Evolutionary conservation across 2,113 vertebrate genomes (phyloP), one percentile per base, ranked within the genome.

Genomic region (Rhinoderma darwinii): DNA sequence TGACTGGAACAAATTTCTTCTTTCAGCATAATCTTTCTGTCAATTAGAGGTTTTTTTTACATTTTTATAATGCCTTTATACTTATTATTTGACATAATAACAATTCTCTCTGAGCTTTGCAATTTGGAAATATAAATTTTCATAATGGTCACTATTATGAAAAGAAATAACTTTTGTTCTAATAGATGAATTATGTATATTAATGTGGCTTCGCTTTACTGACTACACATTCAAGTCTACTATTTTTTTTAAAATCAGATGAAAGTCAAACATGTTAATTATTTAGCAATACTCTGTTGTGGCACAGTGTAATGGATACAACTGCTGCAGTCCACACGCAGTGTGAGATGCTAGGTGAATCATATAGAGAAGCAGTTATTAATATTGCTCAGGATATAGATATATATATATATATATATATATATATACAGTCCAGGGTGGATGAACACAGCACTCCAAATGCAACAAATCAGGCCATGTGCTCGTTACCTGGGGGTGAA

Each of bases 1-100:
- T 37, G 76, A 54, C 47, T 79, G 50, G 76, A 79, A 79, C 47
- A 37, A 17, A 51, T 77, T 77, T 51, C 47, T 35, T 54, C 76
- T 35, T 32, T 56, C 50, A 22, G 47, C 50, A 79, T 32, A 51
- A 79, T 79, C 76, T 35, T 51, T 30, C 30, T 79, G 47, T 79
- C 76, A 56, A 79, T 79, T 79, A 79, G 30, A 32, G 18, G n/a
- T n/a, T n/a, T n/a, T n/a, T n/a, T 56, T 79, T 79, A 37, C 76
- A 79, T 79, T 79, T 77, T 32, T 50, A 51, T 50, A 76, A n/a
- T 3, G 44, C 22, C 9, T 27, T 76, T 78, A 30, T 22, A 56
- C 17, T 51, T 2, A 37, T 32, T 56, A 35, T 79, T 51, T 37
- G 17, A 54, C 76, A 35, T 37, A 70, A 70, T 54, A 20, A 79